Base-by-base conservation (phyloP, 2,113 vertebrate genomes). In the Microcebus griseorufus region DNA sequence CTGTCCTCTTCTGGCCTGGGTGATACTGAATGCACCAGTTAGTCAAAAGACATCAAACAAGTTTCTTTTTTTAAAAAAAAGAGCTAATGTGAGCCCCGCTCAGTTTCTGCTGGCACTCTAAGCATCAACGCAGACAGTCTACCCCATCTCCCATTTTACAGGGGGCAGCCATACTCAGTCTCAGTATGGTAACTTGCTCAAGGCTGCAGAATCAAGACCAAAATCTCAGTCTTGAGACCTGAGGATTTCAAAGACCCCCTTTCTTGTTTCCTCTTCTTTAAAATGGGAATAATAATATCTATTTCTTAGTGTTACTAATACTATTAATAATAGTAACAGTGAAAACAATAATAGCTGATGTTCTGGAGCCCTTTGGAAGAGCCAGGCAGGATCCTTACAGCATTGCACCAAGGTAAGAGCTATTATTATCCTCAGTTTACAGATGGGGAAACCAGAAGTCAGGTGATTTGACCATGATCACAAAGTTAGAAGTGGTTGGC, bases 341-440 rank as follows among this genome's bases (percentile, higher is more conserved):
- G 42, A 39, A 39, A 69, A 58, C 93, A 62, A 2, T 11, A 34
- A 78, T 0, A 13, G 65, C 6, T 64, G 39, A 34, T 45, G n/a
- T 67, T 65, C 3, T 27, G 51, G 48, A 23, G 32, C n/a, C 39
- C 37, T 45, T 13, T 20, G 34, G 20, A 80, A 48, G 16, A 75
- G 34, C 67, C 18, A 51, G 65, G 16, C 2, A 2, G 16, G 72
- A n/a, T 22, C 45, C 87, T 72, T 13, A 12, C 6, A 10, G 20
- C 45, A 29, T 1, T 0, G 3, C 20, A 12, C 32, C 37, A 20
- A 55, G 62, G 60, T 34, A n/a, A n/a, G 25, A 3, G 3, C 6
- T 13, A 27, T n/a, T 20, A 9, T 20, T 27, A 13, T 11, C 13
- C 25, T 65, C 64, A 4, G 17, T 67, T 29, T 29, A 39, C 29